phyloP scores from a whole-genome alignment of 2,797 vertebrate species.

The Heliangelus exortis region DNA sequence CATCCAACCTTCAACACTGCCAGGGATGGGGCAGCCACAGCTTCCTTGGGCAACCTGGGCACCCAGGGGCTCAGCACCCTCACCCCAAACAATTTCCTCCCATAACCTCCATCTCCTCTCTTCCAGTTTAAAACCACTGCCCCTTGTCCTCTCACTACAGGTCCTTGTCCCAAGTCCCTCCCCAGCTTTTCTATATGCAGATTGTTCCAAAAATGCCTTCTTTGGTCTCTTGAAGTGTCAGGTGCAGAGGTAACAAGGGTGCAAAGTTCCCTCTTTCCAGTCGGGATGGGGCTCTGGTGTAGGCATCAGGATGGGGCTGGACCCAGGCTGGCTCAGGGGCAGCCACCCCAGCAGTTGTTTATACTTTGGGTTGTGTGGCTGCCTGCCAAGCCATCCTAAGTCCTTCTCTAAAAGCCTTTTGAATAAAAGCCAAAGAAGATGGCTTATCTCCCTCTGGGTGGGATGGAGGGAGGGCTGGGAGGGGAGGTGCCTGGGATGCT shows the following conservation, averaged over 20 bases:
- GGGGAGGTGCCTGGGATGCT: not conserved
- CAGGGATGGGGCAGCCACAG: no score
- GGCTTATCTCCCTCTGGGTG: not conserved
- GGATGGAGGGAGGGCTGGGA: not conserved
- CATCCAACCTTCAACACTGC: no score
- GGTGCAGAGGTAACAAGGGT: accelerated
- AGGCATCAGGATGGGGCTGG: accelerated
- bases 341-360: not conserved
- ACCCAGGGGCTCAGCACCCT: no score
- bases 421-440: not conserved
- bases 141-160: no score
- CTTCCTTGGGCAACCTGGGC: no score
- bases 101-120: no score
- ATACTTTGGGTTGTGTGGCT: not conserved
- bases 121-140: no score
- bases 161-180: no score
- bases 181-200: no score
- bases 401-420: not conserved
- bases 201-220: not conserved
- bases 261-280: not conserved
- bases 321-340: not conserved
- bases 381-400: not conserved
- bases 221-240: not conserved
- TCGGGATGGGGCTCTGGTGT: accelerated
- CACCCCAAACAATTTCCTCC: no score